phyloP scores from a whole-genome alignment of 2,888 invertebrate genomes.

The Drosophila prostipennis region DNA sequence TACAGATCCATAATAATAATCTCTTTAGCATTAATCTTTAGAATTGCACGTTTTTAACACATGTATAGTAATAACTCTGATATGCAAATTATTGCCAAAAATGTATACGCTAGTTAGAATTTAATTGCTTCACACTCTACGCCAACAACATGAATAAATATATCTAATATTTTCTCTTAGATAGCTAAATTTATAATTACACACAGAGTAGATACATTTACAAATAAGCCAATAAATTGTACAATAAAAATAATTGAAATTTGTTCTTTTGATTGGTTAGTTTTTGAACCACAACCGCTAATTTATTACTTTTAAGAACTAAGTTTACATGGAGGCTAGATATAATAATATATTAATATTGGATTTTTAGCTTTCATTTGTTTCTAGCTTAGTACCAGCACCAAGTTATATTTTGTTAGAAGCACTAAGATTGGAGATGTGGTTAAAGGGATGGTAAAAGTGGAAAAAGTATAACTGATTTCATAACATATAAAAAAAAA shows the following conservation, averaged over 20 bases:
- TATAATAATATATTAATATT: conserved; percentile 11
- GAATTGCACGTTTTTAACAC: conserved; percentile 61
- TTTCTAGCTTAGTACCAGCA: conserved; percentile 66
- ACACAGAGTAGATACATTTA: conserved; percentile 35
- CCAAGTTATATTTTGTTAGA: conserved; percentile 63
- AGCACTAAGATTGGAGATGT: conserved; percentile 58
- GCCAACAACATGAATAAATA: conserved; percentile 55
- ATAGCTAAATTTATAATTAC: conserved; percentile 44
- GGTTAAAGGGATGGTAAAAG: conserved; percentile 12
- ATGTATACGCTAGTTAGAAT: conserved; percentile 20
- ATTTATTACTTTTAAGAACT: conserved; percentile 50
- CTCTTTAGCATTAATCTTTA: conserved; percentile 47
- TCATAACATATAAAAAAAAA: not conserved
- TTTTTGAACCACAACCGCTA: conserved; percentile 66
- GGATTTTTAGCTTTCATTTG: conserved; percentile 27
- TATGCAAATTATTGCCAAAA: conserved; percentile 71
- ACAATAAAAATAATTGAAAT: conserved; percentile 47
- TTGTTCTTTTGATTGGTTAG: conserved; percentile 43
- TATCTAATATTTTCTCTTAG: conserved; percentile 21
- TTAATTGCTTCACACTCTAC: conserved; percentile 40
- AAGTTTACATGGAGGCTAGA: conserved; percentile 24
- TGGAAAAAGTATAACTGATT: not conserved
- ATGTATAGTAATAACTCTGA: conserved; percentile 50
- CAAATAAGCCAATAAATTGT: conserved; percentile 34
- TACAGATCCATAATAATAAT: conserved; percentile 24